These are phyloP conservation scores for Hyperoplus lanceolatus DNA, from an alignment of 2,797 vertebrate species.

Conservation along the genomic window DNA sequence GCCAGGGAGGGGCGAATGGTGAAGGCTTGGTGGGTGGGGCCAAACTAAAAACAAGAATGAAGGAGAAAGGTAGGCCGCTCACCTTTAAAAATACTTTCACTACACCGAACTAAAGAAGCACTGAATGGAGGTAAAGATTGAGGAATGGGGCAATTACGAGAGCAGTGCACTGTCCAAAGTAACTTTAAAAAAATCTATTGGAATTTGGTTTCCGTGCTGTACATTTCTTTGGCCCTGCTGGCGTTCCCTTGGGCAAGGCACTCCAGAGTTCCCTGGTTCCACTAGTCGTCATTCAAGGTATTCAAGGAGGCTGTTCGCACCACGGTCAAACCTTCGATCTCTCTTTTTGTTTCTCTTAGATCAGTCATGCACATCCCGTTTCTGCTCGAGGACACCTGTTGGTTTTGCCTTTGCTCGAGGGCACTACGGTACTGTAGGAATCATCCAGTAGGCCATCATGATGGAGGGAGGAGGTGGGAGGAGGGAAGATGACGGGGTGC, in stretches of 20 bases:
- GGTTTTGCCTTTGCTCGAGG: slow-evolving; percentile 32
- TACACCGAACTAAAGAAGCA: neutral
- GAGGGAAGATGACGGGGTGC: slow-evolving; percentile 9
- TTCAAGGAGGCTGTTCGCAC: neutral
- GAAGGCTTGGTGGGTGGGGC: slow-evolving; percentile 35
- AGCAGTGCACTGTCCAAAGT: slow-evolving; percentile 4
- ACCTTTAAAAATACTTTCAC: neutral
- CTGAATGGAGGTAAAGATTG: neutral
- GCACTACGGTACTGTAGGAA: neutral
- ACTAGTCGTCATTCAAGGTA: neutral
- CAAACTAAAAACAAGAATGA: slow-evolving; percentile 11
- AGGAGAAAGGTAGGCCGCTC: neutral
- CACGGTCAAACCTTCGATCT: neutral
- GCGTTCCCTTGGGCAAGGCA: slow-evolving; percentile 35
- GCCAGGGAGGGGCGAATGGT: slow-evolving; percentile 82
- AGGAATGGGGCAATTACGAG: neutral
- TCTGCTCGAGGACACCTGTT: neutral
- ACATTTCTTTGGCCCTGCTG: neutral
- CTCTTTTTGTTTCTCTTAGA: neutral
- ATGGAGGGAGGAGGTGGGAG: slow-evolving; percentile 1
- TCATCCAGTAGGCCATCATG: slow-evolving; percentile 4
- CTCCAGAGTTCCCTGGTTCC: slow-evolving; percentile 24
- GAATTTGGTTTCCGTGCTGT: neutral
- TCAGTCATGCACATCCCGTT: slow-evolving; percentile 16
- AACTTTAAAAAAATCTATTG: neutral